Evolutionary conservation across 2,113 vertebrate species (phyloP).

Genomic region (Stegostoma tigrinum): DNA sequence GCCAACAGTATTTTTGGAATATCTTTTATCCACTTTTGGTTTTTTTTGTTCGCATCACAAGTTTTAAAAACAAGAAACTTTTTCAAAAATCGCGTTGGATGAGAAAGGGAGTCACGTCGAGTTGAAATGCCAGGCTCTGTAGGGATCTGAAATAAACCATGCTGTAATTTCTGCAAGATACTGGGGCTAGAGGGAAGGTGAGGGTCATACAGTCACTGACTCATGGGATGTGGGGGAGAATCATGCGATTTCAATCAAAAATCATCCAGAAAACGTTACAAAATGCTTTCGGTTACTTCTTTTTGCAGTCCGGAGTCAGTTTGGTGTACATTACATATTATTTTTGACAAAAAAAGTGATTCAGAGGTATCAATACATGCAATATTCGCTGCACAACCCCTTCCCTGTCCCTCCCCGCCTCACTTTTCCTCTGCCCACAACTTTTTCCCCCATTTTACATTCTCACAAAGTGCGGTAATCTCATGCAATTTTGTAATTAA

Average conservation of each 20-base stretch:
- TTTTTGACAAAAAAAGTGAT: not conserved
- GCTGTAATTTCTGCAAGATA: not conserved
- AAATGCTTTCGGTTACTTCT: not conserved
- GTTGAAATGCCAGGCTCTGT: not conserved
- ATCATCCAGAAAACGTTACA: slow-evolving; percentile 14
- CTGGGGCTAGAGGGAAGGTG: not conserved
- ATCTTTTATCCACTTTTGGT: not conserved
- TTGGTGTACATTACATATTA: slow-evolving; percentile 13
- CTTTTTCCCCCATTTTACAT: not conserved
- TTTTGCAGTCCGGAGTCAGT: not conserved
- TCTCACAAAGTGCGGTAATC: not conserved
- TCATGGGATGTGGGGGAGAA: not conserved
- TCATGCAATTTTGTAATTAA: slow-evolving; percentile 13
- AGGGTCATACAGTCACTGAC: not conserved
- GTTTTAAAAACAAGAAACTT: slow-evolving; percentile 30
- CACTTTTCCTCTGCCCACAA: too few relatives aligned
- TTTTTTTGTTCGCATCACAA: not conserved
- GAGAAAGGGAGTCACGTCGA: not conserved
- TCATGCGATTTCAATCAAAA: slow-evolving; percentile 14
- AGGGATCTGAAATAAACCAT: not conserved
- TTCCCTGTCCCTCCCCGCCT: not conserved
- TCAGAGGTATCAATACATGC: not conserved
- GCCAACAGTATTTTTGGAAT: not conserved
- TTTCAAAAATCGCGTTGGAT: not conserved
- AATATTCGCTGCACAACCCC: not conserved